Base-by-base conservation (phyloP, 2,888 invertebrate genomes). In the Cryptophagus acutangulus region DNA sequence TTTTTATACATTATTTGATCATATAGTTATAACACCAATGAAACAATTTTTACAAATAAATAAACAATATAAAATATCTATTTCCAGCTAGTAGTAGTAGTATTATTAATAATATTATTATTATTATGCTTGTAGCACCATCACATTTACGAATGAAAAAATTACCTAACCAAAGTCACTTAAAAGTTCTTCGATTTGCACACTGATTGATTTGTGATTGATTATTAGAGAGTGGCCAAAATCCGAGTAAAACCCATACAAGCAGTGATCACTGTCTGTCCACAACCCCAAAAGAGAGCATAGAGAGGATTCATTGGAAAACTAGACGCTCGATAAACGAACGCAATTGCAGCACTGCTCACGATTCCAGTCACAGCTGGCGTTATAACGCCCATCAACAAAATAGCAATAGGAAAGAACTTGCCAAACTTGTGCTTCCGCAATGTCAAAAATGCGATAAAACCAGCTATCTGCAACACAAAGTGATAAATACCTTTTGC, bases 391-490 rank as follows among this genome's bases (percentile, higher is more conserved):
- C 95, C 94, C 87, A 93, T 90, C 49, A 88, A 76, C 59, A 94
- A 74, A 52, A 92, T 84, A 50, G 89, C 73, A 50, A 92, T 78
- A 18, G 94, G 92, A 65, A 93, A 91, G 72, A 91, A 95, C 64
- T 94, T 88, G 48, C 94, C 95, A 69, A 90, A 87, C 71, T 88
- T 90, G 70, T 95, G 95, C 74, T 92, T 93, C 46, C 93, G 78
- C 56, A 95, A 74, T 34, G 91, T 91, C 48, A 87, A 85, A 66
- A 95, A 92, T 33, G 94, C 89, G 53, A 95, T 88, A 38, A 88
- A 72, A 38, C 90, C 90, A 41, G 94, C 94, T 66, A 92, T 84
- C 57, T 71, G 49, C 25, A 65, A 64, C n/a, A 33, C 14, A 10
- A 6, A n/a, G 13, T 6, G 12, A 10, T 36, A 35, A 24, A 33